Conservation (phyloP, 1,140 invertebrate genomes). For the Drosophila repleta region DNA sequence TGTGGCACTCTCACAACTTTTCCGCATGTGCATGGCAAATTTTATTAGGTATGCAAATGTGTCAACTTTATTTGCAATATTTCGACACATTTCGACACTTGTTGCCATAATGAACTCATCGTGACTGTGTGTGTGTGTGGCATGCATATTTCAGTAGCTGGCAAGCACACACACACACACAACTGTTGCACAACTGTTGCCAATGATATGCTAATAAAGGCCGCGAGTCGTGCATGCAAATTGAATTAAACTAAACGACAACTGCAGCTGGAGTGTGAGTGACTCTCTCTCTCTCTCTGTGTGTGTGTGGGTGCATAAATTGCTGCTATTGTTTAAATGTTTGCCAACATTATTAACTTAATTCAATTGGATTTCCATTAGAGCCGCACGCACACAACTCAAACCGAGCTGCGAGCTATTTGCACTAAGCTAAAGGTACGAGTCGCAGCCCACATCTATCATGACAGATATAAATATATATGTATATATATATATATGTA, state of each 20-base stretch:
- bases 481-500: neutral
- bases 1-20: slow-evolving; percentile 45
- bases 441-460: slow-evolving; percentile 2
- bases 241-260: slow-evolving; percentile 70
- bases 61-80: slow-evolving; percentile 79
- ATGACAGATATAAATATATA: neutral
- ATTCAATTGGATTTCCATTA: slow-evolving; percentile 83
- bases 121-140: slow-evolving; percentile 16
- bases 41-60: slow-evolving; percentile 84
- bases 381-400: slow-evolving; percentile 52
- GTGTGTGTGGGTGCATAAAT: slow-evolving; percentile 61
- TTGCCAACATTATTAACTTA: slow-evolving; percentile 84
- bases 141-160: slow-evolving; percentile 55
- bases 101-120: slow-evolving; percentile 75
- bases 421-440: slow-evolving; percentile 62
- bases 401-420: slow-evolving; percentile 37
- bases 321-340: slow-evolving; percentile 83
- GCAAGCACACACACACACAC: slow-evolving; percentile 36
- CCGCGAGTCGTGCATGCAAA: slow-evolving; percentile 44
- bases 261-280: slow-evolving; percentile 41
- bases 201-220: slow-evolving; percentile 54
- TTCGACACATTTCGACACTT: slow-evolving; percentile 77
- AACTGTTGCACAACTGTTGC: slow-evolving; percentile 38
- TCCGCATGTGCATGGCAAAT: slow-evolving; percentile 56
- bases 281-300: slow-evolving; percentile 3